phyloP scores from a whole-genome alignment of 2,113 vertebrate genomes.

The Brachypodius melanocephalos region DNA sequence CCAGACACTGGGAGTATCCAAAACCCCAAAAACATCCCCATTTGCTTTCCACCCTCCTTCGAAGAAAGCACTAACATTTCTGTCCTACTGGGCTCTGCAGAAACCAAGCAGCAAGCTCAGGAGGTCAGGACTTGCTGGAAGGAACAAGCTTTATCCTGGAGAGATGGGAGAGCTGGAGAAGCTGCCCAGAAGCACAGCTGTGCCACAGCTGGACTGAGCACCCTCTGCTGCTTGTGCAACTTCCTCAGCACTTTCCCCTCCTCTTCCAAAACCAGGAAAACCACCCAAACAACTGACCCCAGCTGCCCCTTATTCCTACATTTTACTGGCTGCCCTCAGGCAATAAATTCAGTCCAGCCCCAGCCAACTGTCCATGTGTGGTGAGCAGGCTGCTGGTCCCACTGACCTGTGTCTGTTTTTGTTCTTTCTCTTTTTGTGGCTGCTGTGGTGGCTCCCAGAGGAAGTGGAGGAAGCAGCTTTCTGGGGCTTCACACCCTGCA shows the following conservation, averaged over 20 bases:
- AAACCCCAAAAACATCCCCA: background rate
- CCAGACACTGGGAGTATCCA: background rate
- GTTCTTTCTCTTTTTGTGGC: slow-evolving; percentile 98
- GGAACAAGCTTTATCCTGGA: background rate
- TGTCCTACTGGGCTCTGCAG: background rate
- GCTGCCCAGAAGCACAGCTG: background rate
- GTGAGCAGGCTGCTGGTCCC: background rate
- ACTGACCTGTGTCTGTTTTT: slow-evolving; percentile 98
- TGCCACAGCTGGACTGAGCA: background rate
- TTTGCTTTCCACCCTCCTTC: background rate
- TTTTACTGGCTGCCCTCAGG: background rate
- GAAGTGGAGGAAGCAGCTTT: slow-evolving; percentile 92
- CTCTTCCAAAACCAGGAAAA: background rate
- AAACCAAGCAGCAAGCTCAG: background rate
- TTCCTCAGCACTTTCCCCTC: background rate
- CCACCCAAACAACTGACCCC: background rate
- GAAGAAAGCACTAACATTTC: background rate
- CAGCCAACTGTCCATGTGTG: background rate
- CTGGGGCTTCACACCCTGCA: slow-evolving; percentile 94
- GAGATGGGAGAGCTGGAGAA: background rate
- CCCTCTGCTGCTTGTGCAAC: background rate
- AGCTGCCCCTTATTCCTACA: background rate
- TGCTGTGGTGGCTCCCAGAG: slow-evolving; percentile 91
- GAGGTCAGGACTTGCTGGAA: background rate
- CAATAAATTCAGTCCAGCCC: background rate